phyloP scores from a whole-genome alignment of 2,797 vertebrate species.

The Odontamblyopus lacepedii region DNA sequence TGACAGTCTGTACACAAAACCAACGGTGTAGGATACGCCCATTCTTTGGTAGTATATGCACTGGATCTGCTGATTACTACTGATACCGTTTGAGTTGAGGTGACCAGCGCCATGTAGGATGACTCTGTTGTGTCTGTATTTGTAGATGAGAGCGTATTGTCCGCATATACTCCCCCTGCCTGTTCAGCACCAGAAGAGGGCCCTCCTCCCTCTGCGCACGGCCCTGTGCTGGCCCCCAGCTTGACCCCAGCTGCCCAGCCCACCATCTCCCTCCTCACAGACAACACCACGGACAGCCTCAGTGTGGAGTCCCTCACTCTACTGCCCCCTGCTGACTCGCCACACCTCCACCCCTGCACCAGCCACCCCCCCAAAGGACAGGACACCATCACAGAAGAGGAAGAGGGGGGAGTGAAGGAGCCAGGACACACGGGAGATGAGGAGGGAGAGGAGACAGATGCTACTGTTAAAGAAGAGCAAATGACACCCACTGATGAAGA shows the following conservation, averaged over 20 bases:
- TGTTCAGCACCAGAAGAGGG: slow-evolving; percentile 62
- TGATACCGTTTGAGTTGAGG: background rate
- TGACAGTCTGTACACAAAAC: background rate
- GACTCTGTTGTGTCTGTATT: slow-evolving; percentile 16
- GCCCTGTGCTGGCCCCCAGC: slow-evolving; percentile 87
- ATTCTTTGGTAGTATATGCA: background rate
- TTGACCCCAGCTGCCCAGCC: slow-evolving; percentile 93
- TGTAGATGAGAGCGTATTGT: slow-evolving; percentile 74
- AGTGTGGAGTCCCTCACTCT: slow-evolving; percentile 93
- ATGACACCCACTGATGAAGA: slow-evolving; percentile 34
- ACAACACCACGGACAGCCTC: slow-evolving; percentile 79
- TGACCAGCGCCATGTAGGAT: background rate
- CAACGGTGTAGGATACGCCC: background rate
- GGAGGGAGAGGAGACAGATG: slow-evolving; percentile 37
- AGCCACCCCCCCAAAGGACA: slow-evolving; percentile 52
- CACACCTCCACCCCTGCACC: slow-evolving; percentile 81
- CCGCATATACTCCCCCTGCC: slow-evolving; percentile 74
- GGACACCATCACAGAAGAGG: slow-evolving; percentile 51
- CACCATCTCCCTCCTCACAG: slow-evolving; percentile 90
- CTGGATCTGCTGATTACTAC: background rate
- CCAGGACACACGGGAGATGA: slow-evolving; percentile 13
- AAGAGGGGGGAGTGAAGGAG: slow-evolving; percentile 14
- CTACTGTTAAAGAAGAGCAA: slow-evolving; percentile 46
- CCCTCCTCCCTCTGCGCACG: slow-evolving; percentile 58
- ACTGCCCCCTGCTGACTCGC: slow-evolving; percentile 86